phyloP scores from a whole-genome alignment of 2,888 invertebrate genomes.

The Galerucella calmariensis region DNA sequence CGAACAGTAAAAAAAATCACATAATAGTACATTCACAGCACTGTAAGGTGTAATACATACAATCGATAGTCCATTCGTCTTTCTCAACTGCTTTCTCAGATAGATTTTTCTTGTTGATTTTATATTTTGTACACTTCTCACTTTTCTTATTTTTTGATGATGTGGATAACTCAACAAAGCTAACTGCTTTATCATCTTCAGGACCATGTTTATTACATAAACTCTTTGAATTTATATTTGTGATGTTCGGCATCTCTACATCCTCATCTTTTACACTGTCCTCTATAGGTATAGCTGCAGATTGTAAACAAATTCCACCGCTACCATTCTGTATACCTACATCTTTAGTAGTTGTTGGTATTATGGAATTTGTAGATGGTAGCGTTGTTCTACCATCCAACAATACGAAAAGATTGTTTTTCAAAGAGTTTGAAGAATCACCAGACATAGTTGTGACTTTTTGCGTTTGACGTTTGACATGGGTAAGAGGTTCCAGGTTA shows the following conservation, averaged over 20 bases:
- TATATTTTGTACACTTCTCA: conserved; percentile 39
- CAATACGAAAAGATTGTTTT: conserved; percentile 53
- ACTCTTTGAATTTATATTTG: conserved; percentile 46
- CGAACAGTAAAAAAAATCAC: conserved; percentile 43
- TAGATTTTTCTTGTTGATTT: conserved; percentile 52
- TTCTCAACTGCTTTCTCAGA: conserved; percentile 67
- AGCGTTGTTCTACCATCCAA: conserved; percentile 49
- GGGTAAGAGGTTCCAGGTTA: conserved; percentile 21
- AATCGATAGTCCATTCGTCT: conserved; percentile 71
- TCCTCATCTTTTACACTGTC: conserved; percentile 48
- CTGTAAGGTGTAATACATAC: conserved; percentile 72
- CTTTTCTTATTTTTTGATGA: conserved; percentile 36
- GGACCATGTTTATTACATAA: conserved; percentile 28
- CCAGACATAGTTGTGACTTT: conserved; percentile 54
- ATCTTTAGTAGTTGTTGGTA: conserved; percentile 54
- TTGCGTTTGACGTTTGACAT: conserved; percentile 35
- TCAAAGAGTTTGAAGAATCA: conserved; percentile 53
- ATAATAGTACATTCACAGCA: conserved; percentile 72
- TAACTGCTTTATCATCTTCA: conserved; percentile 46
- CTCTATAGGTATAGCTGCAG: conserved; percentile 54
- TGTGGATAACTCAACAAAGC: conserved; percentile 38
- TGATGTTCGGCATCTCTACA: conserved; percentile 45
- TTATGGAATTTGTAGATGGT: conserved; percentile 49
- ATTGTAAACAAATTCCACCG: conserved; percentile 41
- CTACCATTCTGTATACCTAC: conserved; percentile 47